Conservation (phyloP, 2,113 vertebrate species). For the Cisticola juncidis region DNA sequence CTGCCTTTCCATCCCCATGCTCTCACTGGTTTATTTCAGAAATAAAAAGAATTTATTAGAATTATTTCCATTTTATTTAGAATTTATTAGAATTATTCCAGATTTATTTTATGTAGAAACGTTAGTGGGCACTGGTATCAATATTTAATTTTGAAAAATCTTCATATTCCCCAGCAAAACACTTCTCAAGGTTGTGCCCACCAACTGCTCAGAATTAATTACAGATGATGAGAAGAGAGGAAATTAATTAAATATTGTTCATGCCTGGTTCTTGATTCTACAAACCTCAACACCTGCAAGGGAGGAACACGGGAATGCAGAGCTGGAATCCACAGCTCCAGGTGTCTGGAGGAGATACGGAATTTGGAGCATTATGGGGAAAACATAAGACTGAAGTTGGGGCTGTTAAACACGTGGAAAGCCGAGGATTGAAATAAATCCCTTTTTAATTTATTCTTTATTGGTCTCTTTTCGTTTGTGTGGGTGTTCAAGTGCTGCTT, state of each 20-base stretch:
- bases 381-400: not conserved
- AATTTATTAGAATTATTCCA: not conserved
- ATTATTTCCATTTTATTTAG: not conserved
- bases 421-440: not conserved
- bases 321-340: not conserved
- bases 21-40: not conserved
- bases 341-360: rapidly evolving
- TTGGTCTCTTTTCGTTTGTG: not conserved
- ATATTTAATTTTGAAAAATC: not conserved
- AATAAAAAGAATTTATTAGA: not conserved
- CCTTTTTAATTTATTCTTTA: not conserved
- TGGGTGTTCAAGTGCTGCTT: not conserved
- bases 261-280: not conserved
- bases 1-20: not conserved
- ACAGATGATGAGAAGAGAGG: not conserved
- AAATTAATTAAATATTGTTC: not conserved
- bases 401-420: not conserved
- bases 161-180: not conserved
- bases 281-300: rapidly evolving
- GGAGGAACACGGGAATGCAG: not conserved
- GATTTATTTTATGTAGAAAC: not conserved
- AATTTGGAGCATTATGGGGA: not conserved
- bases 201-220: not conserved
- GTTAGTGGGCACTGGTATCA: not conserved
- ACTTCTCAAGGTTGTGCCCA: not conserved